Evolutionary conservation across 2,113 vertebrate genomes (phyloP).

Genomic region (Nyctibius bracteatus): DNA sequence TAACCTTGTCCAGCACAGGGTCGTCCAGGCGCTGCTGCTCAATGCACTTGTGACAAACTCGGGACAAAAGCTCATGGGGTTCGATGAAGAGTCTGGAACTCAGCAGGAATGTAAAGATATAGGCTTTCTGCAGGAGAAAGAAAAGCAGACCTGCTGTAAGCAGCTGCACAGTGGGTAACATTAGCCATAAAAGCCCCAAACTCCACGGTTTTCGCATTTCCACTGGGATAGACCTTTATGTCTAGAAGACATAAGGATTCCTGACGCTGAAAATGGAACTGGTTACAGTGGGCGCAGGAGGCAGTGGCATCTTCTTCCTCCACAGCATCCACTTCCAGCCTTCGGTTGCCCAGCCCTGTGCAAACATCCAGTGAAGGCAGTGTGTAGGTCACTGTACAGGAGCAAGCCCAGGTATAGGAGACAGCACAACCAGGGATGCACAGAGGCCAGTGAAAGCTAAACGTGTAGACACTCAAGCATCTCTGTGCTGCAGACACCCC

Average conservation of each 20-base stretch:
- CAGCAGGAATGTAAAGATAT: slow-evolving; percentile 92
- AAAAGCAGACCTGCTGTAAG: not conserved
- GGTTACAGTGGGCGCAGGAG: not conserved
- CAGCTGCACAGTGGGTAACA: not conserved
- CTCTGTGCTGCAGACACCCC: not conserved
- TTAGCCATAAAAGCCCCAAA: not conserved
- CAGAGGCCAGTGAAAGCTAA: not conserved
- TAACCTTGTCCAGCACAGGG: slow-evolving; percentile 85
- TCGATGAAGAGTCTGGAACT: slow-evolving; percentile 90
- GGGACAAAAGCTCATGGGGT: slow-evolving; percentile 85
- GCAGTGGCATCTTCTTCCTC: not conserved
- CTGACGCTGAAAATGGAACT: not conserved
- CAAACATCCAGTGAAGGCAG: not conserved
- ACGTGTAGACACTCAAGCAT: not conserved
- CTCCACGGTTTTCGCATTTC: not conserved
- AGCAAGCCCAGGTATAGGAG: not conserved
- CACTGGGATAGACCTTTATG: not conserved
- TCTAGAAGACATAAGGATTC: not conserved
- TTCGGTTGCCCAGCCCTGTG: not conserved
- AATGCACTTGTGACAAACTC: slow-evolving; percentile 87
- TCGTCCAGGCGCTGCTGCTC: slow-evolving; percentile 89
- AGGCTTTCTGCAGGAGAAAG: slow-evolving; percentile 81
- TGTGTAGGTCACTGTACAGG: not conserved
- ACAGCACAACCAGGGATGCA: not conserved
- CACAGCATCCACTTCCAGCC: not conserved